A percentile compares a stretch with the other conserved stretches of the same genome.
Evolutionary conservation across 2,113 vertebrate genomes (phyloP).

Genomic region (Myrmecobius fasciatus): DNA sequence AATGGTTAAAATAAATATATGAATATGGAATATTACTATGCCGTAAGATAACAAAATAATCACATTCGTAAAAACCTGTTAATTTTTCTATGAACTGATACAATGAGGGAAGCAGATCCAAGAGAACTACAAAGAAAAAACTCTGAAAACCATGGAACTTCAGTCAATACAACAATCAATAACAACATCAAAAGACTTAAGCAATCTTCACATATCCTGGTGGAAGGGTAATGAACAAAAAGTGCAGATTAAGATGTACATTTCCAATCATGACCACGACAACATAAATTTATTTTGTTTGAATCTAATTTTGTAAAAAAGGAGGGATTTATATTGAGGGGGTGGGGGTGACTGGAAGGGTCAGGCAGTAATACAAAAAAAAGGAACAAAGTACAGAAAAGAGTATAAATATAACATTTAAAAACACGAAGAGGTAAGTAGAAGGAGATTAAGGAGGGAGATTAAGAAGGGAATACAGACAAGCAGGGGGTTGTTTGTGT

Average conservation of each 20-base stretch:
- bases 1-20: background rate
- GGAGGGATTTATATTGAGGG: background rate
- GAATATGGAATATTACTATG: background rate
- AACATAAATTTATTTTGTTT: background rate
- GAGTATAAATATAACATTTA: background rate
- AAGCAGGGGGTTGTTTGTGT: background rate
- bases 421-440: background rate
- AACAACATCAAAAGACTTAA: background rate
- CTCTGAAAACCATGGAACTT: background rate
- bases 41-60: background rate
- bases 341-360: background rate
- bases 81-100: background rate
- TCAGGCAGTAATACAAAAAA: background rate
- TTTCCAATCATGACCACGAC: background rate
- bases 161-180: background rate
- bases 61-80: background rate
- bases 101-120: background rate
- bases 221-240: background rate
- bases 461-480: background rate
- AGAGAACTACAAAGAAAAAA: background rate
- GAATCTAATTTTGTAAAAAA: background rate
- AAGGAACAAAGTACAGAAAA: background rate
- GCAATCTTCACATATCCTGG: background rate
- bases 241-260: background rate
- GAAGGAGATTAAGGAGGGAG: background rate